These are phyloP conservation scores for Acanthis flammea DNA, from an alignment of 2,797 vertebrate species.

Conservation along the genomic window DNA sequence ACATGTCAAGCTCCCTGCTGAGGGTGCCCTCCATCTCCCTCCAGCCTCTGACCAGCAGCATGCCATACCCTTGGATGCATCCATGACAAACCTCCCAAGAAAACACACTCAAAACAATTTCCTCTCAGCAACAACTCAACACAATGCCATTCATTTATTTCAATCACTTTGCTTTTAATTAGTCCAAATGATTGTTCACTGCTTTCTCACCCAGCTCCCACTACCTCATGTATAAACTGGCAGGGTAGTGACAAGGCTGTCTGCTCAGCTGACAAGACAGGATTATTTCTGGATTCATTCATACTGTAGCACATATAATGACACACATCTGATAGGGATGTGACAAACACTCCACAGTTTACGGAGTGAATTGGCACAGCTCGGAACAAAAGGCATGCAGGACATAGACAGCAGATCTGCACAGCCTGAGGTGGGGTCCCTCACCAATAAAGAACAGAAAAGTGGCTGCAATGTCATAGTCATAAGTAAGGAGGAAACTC, in stretches of 20 bases:
- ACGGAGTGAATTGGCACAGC: neutral
- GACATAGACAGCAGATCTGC: neutral
- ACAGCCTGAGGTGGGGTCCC: neutral
- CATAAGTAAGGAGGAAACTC: neutral
- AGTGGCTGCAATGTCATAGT: neutral
- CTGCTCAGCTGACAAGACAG: neutral
- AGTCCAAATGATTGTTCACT: neutral
- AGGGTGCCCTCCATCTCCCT: neutral
- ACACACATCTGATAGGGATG: neutral
- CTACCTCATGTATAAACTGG: neutral
- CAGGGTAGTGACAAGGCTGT: neutral
- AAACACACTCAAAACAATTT: neutral
- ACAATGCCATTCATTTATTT: neutral
- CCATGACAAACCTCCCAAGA: neutral
- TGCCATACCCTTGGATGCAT: neutral
- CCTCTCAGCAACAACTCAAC: neutral
- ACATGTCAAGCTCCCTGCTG: neutral
- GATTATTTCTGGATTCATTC: neutral
- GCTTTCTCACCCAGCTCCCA: neutral
- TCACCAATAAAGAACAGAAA: neutral
- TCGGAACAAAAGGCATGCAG: neutral
- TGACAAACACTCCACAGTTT: neutral
- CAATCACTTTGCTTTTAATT: neutral
- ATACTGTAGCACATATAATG: neutral
- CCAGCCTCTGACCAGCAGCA: neutral